Conservation (phyloP, 2,113 vertebrate genomes). For the Ifrita kowaldi region DNA sequence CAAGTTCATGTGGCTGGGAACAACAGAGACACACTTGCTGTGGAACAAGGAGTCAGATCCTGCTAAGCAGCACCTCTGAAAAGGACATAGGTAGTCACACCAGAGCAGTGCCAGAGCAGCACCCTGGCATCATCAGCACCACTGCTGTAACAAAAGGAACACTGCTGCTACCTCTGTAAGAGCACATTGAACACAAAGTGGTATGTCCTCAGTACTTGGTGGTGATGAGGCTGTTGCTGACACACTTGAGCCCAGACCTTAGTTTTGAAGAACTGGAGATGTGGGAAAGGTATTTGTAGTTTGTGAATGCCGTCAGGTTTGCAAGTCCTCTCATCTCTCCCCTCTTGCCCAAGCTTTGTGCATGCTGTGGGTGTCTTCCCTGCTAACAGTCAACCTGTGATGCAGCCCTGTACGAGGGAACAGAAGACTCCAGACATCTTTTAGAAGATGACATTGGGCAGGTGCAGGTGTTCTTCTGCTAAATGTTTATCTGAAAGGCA, state of each 20-base stretch:
- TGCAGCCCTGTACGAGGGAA: background rate
- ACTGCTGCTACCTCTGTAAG: background rate
- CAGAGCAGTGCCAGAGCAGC: background rate
- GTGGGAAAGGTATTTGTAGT: background rate
- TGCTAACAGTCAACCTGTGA: background rate
- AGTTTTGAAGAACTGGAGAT: background rate
- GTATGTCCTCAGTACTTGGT: accelerated
- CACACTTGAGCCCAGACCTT: background rate
- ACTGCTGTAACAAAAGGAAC: background rate
- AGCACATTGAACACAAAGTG: background rate
- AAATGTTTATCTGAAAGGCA: background rate
- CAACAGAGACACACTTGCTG: background rate
- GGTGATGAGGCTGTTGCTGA: background rate
- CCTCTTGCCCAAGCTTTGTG: background rate
- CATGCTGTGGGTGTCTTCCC: background rate
- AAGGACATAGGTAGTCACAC: background rate
- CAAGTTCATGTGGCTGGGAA: background rate
- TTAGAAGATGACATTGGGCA: background rate
- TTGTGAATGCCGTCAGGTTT: background rate
- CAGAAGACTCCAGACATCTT: background rate
- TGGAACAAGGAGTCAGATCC: background rate
- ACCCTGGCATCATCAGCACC: background rate
- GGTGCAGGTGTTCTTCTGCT: background rate
- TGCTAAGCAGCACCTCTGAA: background rate
- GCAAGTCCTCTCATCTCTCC: background rate